Base-by-base conservation (phyloP, 2,113 vertebrate genomes). In the Ceyx margarethae region DNA sequence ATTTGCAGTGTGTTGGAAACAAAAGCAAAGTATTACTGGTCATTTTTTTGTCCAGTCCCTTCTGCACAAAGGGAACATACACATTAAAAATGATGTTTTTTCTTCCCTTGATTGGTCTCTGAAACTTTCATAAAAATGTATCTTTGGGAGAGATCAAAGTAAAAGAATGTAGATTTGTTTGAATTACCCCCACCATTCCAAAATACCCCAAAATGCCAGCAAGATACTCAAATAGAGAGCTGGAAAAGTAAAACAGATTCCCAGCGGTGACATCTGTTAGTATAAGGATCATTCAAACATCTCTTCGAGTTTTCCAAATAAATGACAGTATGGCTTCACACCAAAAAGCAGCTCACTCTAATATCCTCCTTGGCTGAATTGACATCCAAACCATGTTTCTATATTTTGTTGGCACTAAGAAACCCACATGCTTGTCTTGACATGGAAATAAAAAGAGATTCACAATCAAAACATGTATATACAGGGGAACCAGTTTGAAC, bases 211-310 rank as follows among this genome's bases (percentile, higher is more conserved):
- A 93, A 94, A 84, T 48, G n/a, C 65, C 73, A 78, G 69, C 35
- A 67, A 77, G 35, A 60, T 67, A 80, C n/a, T 86, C 77, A 88
- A 94, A 95, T 85, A 90, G 92, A 92, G 77, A 81, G 29, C 62
- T 74, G 78, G 26, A 69, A 95, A 94, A 94, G 84, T 76, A 84
- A 95, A 90, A 58, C 77, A 94, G 88, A 81, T 85, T 90, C 84
- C 86, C 74, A 89, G 85, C 33, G 81, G 96, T 89, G 87, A 92
- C 81, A 92, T 85, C 92, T 95, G 71, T 95, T 94, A 94, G 72
- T 50, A 17, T 80, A 91, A 85, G 62, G 62, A 87, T 79, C 90
- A 66, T 94, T 87, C 64, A 93, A 90, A 94, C 91, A 89, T 80
- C 67, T 87, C 81, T 50, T 54, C 17, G 33, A 89, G 84, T 91